phyloP scores from a whole-genome alignment of 1,140 invertebrate genomes.

The Oryctes rhinoceros region DNA sequence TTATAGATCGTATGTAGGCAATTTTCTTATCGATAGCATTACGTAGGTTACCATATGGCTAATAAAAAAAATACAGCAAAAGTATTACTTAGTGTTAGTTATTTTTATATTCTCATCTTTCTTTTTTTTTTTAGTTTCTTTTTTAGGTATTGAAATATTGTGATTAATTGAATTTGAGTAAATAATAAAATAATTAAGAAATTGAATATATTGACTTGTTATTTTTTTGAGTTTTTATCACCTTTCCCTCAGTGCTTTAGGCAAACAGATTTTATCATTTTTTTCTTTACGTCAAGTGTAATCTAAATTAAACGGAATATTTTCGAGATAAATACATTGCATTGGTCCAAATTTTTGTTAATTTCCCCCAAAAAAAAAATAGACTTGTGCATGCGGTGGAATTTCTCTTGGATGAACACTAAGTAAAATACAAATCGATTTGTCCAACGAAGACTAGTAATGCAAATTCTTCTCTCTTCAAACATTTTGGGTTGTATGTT shows the following conservation, averaged over 20 bases:
- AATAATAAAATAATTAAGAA: slow-evolving; percentile 9
- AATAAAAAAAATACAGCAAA: not conserved
- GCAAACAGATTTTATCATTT: not conserved
- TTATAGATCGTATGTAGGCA: not conserved
- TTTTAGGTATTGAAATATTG: slow-evolving; percentile 10
- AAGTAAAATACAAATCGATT: too few relatives aligned
- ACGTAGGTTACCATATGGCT: not conserved
- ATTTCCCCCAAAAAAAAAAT: too few relatives aligned
- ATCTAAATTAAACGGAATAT: too few relatives aligned
- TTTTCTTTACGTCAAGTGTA: too few relatives aligned
- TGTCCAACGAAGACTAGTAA: too few relatives aligned
- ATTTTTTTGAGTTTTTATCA: slow-evolving; percentile 4
- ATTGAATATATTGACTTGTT: slow-evolving; percentile 5
- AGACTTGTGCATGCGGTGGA: too few relatives aligned
- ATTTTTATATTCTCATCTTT: not conserved
- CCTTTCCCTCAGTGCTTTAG: slow-evolving; percentile 12
- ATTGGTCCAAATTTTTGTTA: too few relatives aligned
- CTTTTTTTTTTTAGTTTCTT: not conserved
- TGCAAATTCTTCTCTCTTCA: too few relatives aligned
- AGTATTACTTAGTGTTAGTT: not conserved
- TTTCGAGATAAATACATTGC: too few relatives aligned
- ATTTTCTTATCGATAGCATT: not conserved
- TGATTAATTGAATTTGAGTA: not conserved
- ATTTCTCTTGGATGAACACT: too few relatives aligned
- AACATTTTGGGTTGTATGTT: too few relatives aligned